Evolutionary conservation across 1,140 invertebrate species (phyloP), one percentile per base, ranked within the genome.

Genomic region (Oreohelix idahoensis): DNA sequence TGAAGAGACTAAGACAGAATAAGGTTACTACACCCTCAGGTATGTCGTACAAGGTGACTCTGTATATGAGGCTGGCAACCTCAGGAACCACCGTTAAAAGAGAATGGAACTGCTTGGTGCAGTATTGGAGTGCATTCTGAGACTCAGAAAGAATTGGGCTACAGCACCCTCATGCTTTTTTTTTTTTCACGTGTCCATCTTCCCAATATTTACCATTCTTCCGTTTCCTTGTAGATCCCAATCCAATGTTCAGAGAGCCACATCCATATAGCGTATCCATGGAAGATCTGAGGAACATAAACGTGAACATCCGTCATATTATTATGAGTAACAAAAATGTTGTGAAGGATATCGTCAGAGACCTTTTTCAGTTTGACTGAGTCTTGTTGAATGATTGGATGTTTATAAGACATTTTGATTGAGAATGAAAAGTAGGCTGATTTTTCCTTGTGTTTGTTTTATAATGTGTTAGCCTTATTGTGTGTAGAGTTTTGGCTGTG

Each of bases 261-360:
- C 17, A 13, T 1, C 77, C 77, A 20, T 53, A 35, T 10, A 58
- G 58, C 36, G 77, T 79, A 29, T 8, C 13, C 10, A 35, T 63
- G 32, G 53, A 79, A 20, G 51, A 79, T 2, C 1, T 79, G 58
- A 1, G 11, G n/a, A 32, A 26, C 15, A 42, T 42, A 10, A 5
- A 42, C 35, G 1, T 13, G 0, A 15, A 35, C 8, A 39, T 79
- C 32, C 11, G 10, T 2, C 29, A 79, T 0, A 69, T 66, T 15
- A 35, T 79, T 29, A 36, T 2, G 4, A 10, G 2, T 29, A 36
- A 79, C 58, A 63, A 26, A n/a, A 1, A 66, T 20, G 23, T 79
- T 26, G 23, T 79, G 15, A 66, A 39, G 15, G 49, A 79, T 20
- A 69, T 79, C 23, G 26, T 79, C 58, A 66, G 26, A 36, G 77